Base-by-base conservation (phyloP, 2,888 invertebrate species). In the Dugesia japonica region DNA sequence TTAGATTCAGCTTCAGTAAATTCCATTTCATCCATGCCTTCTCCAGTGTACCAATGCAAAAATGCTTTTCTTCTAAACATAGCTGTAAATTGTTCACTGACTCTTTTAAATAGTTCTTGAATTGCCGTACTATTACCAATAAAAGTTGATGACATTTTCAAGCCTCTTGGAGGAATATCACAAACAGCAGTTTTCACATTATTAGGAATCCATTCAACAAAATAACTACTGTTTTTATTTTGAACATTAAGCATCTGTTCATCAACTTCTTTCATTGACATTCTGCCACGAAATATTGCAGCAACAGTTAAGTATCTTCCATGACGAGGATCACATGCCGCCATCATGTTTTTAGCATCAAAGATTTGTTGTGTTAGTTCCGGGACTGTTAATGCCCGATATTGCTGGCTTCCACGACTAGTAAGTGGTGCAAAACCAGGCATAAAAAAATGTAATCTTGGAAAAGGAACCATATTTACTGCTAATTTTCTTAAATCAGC, bases 51-150 rank as follows among this genome's bases (percentile, higher is more conserved):
- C 75, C 75, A 75, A 42, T 77, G 77, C 76, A 77, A 20, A 42
- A 77, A 77, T 17, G 76, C 77, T 20, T 76, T 76, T 15, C 77
- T 77, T 42, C 76, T 76, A 31, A 77, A 77, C 77, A 77, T 77
- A 13, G 38, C 76, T 15, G 77, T 33, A 42, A 74, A 76, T 38
- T 74, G 76, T 38, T 76, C 76, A 23, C 20, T n/a, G 13, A 74
- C 38, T 23, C 73, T n/a, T 31, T 76, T 72, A 28, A 76, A 76
- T 13, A 76, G 17, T 38, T 73, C 73, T 27, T 74, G 31, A 72
- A 76, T 74, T 13, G 76, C 26, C 20, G 76, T 76, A 7, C 26
- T 74, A 23, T 76, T 76, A 1, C 73, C 76, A 23, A 76, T 72
- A 20, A 76, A 73, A n/a, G 73, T 74, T 13, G 73, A 74, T 20